Evolutionary conservation across 2,888 invertebrate genomes (phyloP), one percentile per base, ranked within the genome.

Genomic region (Linnaemya tessellans): DNA sequence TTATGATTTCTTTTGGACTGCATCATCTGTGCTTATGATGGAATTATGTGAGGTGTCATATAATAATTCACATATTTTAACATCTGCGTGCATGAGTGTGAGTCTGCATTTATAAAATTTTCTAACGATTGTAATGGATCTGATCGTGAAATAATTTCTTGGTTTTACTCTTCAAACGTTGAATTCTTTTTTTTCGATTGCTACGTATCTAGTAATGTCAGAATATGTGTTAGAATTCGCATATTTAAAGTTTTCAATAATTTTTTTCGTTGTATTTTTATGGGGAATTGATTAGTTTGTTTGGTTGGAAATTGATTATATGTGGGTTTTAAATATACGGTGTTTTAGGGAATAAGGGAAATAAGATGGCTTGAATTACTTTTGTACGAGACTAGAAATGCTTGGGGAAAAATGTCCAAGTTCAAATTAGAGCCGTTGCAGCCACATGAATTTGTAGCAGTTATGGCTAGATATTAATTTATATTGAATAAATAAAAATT

Each of bases 11-110:
- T 49, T n/a, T 30, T 43, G 10, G 18, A 70, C 58, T 54, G 51
- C 75, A 65, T 82, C 81, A 80, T 85, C 75, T 85, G 85, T 82
- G 82, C 49, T 60, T 75, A 80, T 85, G 85, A 82, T 67, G 82
- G 85, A 85, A 85, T 82, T 85, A 85, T 85, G 82, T 80, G 75
- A 74, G 82, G 75, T 85, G 85, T 82, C 79, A 85, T 82, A 79
- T 82, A 79, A 79, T 82, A 85, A 82, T 71, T 85, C 79, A 82
- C 79, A 49, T 54, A 71, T 80, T 82, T 65, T 60, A 79, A 82
- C 82, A 85, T 85, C 85, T 85, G 85, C 30, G 7, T 20, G 30
- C 10, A 65, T 10, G 46, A 38, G 35, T 30, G 7, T 20, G 20
- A 20, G 20, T 38, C 11, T 41, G 30, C 11, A 30, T 22, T 4